Base-by-base conservation (phyloP, 2,888 invertebrate genomes). In the Trichacis sp. region DNA sequence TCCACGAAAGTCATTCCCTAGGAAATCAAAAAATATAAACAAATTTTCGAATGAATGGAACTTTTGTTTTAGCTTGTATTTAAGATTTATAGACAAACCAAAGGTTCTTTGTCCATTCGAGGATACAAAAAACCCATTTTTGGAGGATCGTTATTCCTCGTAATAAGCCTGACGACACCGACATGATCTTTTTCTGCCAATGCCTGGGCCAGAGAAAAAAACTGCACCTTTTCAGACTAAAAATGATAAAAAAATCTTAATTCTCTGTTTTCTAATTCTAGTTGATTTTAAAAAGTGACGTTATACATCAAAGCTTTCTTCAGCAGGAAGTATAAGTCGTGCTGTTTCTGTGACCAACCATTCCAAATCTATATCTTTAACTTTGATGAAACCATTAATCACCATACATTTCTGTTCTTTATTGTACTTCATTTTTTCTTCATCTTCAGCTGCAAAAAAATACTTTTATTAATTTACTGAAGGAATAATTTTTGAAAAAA, bases 41-140 rank as follows among this genome's bases (percentile, higher is more conserved):
- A n/a, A n/a, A n/a, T n/a, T n/a, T n/a, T n/a, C n/a, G n/a, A n/a
- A n/a, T n/a, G n/a, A n/a, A n/a, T n/a, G n/a, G n/a, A n/a, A n/a
- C n/a, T n/a, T n/a, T n/a, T n/a, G n/a, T n/a, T n/a, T n/a, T n/a
- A n/a, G n/a, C n/a, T n/a, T n/a, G n/a, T n/a, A n/a, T n/a, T n/a
- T n/a, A n/a, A n/a, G n/a, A 40, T 2, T 40, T 2, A 14, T 12
- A 4, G 15, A 40, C 40, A 40, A 40, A 40, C 40, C 40, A 8
- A 15, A 8, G 19, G 19, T 19, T 43, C 18, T 1, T 1, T 3
- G 1, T 43, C n/a, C 19, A 43, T 1, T 1, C 19, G 43, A 43
- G 43, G 43, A 11, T 14, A 43, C 8, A 43, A 14, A 18, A 43
- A 19, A 19, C 43, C 43, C 43, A 43, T 18, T 43, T 19, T 43